phyloP scores from a whole-genome alignment of 64 coral and sea anemone species.

The Porites australiensis region DNA sequence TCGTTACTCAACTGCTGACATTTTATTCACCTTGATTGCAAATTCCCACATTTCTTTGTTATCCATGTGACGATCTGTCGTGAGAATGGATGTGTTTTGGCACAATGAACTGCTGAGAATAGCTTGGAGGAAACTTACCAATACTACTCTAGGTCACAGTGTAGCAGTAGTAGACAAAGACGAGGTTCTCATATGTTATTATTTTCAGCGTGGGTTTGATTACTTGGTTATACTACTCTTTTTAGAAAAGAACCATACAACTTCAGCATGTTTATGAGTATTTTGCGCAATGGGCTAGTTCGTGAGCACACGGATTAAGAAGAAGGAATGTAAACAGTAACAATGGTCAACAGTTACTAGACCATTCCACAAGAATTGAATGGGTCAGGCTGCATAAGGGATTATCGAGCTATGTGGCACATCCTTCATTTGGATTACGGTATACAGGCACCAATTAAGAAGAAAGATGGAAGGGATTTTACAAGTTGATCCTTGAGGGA shows the following conservation, averaged over 20 bases:
- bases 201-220: constrained; percentile 43
- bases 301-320: not conserved
- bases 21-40: too few species aligned
- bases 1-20: too few species aligned
- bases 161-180: constrained; percentile 34
- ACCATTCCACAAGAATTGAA: constrained; percentile 46
- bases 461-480: constrained; percentile 58
- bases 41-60: too few species aligned
- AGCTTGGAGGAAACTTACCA: constrained; percentile 17
- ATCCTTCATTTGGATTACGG: constrained; percentile 47
- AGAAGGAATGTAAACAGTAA: not conserved
- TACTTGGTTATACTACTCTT: constrained; percentile 41
- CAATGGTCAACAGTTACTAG: not conserved
- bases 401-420: constrained; percentile 66
- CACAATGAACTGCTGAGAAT: constrained; percentile 27
- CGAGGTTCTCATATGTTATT: constrained; percentile 41
- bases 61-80: too few species aligned
- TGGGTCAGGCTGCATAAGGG: constrained; percentile 35
- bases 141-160: constrained; percentile 37
- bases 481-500: constrained; percentile 71
- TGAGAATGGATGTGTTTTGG: constrained; percentile 1
- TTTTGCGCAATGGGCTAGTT: constrained; percentile 45
- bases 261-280: constrained; percentile 43
- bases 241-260: constrained; percentile 34
- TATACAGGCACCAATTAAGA: constrained; percentile 62